Evolutionary conservation across 2,113 vertebrate genomes (phyloP).

Genomic region (Epinephelus moara): DNA sequence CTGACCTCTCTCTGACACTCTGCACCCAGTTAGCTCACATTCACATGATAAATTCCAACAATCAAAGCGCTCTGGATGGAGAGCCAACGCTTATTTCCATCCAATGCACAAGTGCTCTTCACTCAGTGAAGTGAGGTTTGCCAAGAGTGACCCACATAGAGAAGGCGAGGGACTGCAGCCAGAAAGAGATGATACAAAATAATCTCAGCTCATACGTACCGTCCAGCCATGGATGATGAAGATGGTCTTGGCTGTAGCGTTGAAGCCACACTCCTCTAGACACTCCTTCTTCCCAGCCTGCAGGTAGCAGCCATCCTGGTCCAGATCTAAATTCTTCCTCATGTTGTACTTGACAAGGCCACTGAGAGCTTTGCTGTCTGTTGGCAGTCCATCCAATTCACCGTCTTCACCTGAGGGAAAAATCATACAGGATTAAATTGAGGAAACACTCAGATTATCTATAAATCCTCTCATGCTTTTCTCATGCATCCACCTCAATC

Average conservation of each 20-base stretch:
- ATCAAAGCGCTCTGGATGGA: background rate
- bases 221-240: constrained; percentile 98
- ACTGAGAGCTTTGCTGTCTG: background rate
- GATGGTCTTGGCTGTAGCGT: constrained; percentile 91
- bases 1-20: background rate
- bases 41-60: constrained; percentile 46
- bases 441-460: background rate
- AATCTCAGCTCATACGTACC: constrained; percentile 70
- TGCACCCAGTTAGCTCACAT: constrained; percentile 3
- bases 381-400: constrained; percentile 27
- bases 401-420: constrained; percentile 38
- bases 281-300: constrained; percentile 67
- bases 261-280: constrained; percentile 90
- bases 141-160: background rate
- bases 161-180: no score
- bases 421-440: background rate
- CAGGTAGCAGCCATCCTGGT: constrained; percentile 88
- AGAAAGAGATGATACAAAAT: constrained; percentile 7
- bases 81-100: background rate
- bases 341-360: constrained; percentile 86
- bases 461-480: background rate
- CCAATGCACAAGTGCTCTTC: background rate
- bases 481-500: background rate
- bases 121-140: background rate
- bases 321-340: constrained; percentile 79